These are phyloP conservation scores for Melanerpes formicivorus DNA, from an alignment of 2,113 vertebrate species.

Conservation along the genomic window DNA sequence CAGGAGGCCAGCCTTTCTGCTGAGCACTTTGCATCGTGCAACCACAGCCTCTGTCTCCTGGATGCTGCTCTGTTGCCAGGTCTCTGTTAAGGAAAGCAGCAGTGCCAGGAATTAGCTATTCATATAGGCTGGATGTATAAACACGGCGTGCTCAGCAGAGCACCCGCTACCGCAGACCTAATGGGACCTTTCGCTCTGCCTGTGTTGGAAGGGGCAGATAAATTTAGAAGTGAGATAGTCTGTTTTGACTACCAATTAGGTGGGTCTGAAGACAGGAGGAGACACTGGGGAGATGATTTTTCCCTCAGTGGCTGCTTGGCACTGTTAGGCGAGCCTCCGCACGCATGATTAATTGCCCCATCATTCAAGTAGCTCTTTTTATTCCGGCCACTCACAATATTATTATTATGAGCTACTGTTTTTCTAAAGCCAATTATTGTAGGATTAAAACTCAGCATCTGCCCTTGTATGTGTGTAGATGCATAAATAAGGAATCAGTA, in stretches of 20 bases:
- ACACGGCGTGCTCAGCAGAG: background rate
- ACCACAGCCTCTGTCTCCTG: background rate
- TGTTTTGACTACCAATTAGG: constrained; percentile 51
- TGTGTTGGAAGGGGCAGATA: background rate
- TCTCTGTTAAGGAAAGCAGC: background rate
- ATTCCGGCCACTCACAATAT: constrained; percentile 75
- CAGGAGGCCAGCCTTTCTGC: background rate
- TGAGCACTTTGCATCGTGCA: background rate
- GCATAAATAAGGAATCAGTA: constrained; percentile 54
- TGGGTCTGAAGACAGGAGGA: constrained; percentile 54
- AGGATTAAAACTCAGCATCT: constrained; percentile 68
- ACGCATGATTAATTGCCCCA: constrained; percentile 79
- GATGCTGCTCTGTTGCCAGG: background rate
- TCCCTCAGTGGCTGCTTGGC: constrained; percentile 57
- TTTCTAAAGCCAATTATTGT: constrained; percentile 78
- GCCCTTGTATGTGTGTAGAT: constrained; percentile 31
- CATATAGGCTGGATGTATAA: background rate
- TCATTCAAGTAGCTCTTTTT: constrained; percentile 78
- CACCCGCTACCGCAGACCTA: background rate
- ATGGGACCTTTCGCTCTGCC: background rate
- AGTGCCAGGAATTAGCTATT: background rate
- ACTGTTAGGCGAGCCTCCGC: constrained; percentile 30
- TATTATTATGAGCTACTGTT: constrained; percentile 79
- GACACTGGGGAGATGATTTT: constrained; percentile 46
- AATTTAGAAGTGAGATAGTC: background rate